Evolutionary conservation across 2,797 vertebrate genomes (phyloP), one percentile per base, ranked within the genome.

Genomic region (Enteromius trimaculatus): DNA sequence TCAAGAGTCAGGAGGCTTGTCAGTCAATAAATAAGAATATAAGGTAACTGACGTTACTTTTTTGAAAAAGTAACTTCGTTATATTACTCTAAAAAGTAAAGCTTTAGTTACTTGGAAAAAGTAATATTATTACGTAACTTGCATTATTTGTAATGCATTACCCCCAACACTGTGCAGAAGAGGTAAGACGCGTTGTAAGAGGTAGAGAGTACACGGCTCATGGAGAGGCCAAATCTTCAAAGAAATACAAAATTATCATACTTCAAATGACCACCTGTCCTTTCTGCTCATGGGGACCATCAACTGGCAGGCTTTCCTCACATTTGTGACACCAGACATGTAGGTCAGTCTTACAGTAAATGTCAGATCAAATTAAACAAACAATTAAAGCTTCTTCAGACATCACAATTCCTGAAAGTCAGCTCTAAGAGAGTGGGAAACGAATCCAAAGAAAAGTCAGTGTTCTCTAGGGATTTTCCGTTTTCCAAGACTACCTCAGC

Each of bases 321-420:
- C 60, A 60, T 51, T 71, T 58, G 77, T 83, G 76, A 85, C 8
- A 74, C 31, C 78, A 47, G 31, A 75, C 29, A 58, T 1, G 3
- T 21, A 26, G 74, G n/a, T 55, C 49, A 55, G 17, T 37, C 3
- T 75, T 75, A 55, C 42, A 44, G 42, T 44, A 13, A 31, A 11
- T 55, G 19, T 14, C 10, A 37, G 49, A 75, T 76, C 34, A 39
- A 79, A 82, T 81, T 53, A 76, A 42, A 23, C 44, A 31, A 79
- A 14, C 74, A 87, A 79, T 86, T 78, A 81, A 78, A 79, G 26
- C 31, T 84, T 55, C 37, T 64, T 69, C 4, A n/a, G 78, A 85
- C 51, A 71, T 72, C 19, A 49, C 13, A 14, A 58, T 79, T 68
- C 66, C 58, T 68, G 44, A 42, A 80, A 60, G 47, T 66, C 58